Evolutionary conservation across 1,140 invertebrate species (phyloP).

Genomic region (Brachionus rubens): DNA sequence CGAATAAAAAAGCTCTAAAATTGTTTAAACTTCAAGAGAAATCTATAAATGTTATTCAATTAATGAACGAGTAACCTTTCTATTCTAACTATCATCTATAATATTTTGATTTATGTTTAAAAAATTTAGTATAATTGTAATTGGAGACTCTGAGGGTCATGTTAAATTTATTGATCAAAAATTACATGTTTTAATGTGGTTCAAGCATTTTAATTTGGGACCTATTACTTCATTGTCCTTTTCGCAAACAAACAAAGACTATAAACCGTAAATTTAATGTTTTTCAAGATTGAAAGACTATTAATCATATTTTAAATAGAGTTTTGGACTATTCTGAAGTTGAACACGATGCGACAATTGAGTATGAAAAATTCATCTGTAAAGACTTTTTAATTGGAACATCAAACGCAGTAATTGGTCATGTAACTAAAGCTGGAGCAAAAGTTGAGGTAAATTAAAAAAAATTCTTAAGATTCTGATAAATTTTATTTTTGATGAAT

Average conservation of each 20-base stretch:
- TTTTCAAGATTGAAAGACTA: neutral
- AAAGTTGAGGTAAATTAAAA: slow-evolving; percentile 52
- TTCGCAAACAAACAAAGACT: slow-evolving; percentile 45
- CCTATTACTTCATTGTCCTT: slow-evolving; percentile 46
- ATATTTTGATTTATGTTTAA: no score
- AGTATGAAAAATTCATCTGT: slow-evolving; percentile 54
- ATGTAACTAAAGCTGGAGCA: slow-evolving; percentile 56
- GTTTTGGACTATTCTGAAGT: neutral
- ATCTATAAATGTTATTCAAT: slow-evolving; percentile 58
- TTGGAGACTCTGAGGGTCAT: slow-evolving; percentile 59
- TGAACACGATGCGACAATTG: slow-evolving; percentile 57
- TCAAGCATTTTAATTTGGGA: slow-evolving; percentile 47
- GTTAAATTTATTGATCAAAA: slow-evolving; percentile 60
- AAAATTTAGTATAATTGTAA: slow-evolving; percentile 60
- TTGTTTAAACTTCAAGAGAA: slow-evolving; percentile 58
- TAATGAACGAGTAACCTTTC: slow-evolving; percentile 52
- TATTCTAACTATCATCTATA: neutral
- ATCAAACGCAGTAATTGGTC: slow-evolving; percentile 54
- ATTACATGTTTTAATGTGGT: slow-evolving; percentile 60
- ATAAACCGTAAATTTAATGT: neutral
- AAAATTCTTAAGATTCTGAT: neutral
- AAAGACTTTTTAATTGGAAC: slow-evolving; percentile 59
- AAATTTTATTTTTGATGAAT: slow-evolving; percentile 20
- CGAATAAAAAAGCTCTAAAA: slow-evolving; percentile 58
- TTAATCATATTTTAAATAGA: neutral